phyloP scores from a whole-genome alignment of 64 coral and sea anemone species.

The Dendrophyllia cribrosa region DNA sequence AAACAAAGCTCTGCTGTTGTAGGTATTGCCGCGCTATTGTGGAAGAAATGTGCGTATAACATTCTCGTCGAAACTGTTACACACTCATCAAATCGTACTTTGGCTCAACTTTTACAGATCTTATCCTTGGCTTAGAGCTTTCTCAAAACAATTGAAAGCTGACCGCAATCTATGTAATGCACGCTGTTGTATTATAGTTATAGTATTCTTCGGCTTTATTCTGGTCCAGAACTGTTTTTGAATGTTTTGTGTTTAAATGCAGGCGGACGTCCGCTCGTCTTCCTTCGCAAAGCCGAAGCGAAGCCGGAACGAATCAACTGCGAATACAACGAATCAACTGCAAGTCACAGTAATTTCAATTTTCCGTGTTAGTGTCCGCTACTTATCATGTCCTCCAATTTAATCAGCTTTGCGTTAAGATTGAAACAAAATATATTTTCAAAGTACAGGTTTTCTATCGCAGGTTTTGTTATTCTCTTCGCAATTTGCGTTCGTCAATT shows the following conservation, averaged over 20 bases:
- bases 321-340: not conserved
- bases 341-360: not conserved
- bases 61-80: not conserved
- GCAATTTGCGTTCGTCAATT: not conserved
- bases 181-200: not conserved
- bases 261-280: not conserved
- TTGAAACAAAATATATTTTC: not conserved
- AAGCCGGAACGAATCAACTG: not conserved
- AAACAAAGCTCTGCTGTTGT: not conserved
- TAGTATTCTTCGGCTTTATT: slow-evolving; percentile 5
- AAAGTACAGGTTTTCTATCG: not conserved
- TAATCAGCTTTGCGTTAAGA: not conserved
- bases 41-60: not conserved
- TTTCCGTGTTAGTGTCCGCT: not conserved
- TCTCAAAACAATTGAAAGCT: not conserved
- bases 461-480: not conserved
- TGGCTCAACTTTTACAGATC: not conserved
- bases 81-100: not conserved
- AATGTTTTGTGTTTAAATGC: not conserved
- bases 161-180: not conserved
- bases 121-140: not conserved
- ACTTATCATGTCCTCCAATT: not conserved
- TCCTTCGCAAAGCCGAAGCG: not conserved
- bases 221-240: not conserved
- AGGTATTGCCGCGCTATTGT: not conserved